Percentiles rank a stretch among this genome's conserved stretches.
Conservation (phyloP, 2,113 vertebrate species). For the Coptodon rendalli region DNA sequence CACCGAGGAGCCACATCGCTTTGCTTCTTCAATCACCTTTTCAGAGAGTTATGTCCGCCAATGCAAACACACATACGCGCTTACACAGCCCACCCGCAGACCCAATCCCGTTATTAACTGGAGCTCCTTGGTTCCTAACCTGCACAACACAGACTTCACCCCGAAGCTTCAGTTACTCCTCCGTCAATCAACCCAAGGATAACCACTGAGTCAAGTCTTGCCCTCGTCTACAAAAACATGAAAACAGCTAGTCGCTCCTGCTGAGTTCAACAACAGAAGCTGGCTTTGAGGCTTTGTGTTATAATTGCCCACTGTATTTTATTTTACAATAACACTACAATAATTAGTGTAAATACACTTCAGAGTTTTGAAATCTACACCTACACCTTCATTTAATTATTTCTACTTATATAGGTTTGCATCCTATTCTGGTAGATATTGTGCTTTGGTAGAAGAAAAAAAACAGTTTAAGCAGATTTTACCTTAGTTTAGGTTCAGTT, state of each 20-base stretch:
- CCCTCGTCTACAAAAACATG: background rate
- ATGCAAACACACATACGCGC: background rate
- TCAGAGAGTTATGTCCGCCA: background rate
- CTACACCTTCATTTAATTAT: background rate
- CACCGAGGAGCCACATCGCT: background rate
- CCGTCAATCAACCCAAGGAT: slow-evolving; percentile 15
- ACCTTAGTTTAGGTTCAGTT: background rate
- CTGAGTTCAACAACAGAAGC: background rate
- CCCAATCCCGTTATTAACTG: slow-evolving; percentile 15
- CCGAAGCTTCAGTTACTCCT: background rate
- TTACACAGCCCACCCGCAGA: background rate
- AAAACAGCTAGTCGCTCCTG: background rate
- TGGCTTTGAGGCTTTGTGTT: background rate
- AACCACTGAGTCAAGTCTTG: background rate
- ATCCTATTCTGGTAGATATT: background rate
- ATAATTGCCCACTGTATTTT: background rate
- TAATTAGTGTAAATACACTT: background rate
- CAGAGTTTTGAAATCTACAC: background rate
- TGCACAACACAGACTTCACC: background rate
- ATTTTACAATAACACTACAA: background rate
- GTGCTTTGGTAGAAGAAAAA: background rate
- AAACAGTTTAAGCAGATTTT: background rate
- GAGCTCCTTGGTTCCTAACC: slow-evolving; percentile 31
- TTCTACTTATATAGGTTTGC: background rate
- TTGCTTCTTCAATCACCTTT: slow-evolving; percentile 9